These are phyloP conservation scores for Vireo griseus DNA, from an alignment of 2,797 vertebrate genomes.

Conservation along the genomic window DNA sequence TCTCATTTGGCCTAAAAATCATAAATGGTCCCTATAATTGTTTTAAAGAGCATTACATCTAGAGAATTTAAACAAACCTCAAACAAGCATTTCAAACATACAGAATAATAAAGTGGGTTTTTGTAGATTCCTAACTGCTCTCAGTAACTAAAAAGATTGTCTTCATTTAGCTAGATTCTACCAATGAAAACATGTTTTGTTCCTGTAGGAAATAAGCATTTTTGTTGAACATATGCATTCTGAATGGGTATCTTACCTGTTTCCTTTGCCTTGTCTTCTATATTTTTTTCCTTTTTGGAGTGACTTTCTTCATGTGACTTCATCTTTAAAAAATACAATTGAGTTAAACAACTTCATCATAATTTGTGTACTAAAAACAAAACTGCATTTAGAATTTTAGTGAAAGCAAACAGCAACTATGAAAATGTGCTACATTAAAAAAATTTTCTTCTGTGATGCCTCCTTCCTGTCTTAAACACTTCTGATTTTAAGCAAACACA, in stretches of 20 bases:
- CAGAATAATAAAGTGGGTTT: fast-evolving
- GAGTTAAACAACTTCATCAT: neutral
- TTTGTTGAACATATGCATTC: neutral
- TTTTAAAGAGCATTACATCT: neutral
- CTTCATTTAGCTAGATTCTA: neutral
- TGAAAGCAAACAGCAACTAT: neutral
- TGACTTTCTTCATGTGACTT: slow-evolving; percentile 78
- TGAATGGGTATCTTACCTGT: slow-evolving; percentile 72
- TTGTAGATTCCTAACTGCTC: neutral
- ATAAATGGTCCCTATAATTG: neutral
- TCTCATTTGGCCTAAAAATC: neutral
- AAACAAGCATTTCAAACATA: neutral
- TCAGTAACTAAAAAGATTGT: neutral
- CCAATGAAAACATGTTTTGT: neutral
- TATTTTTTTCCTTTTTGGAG: slow-evolving; percentile 73
- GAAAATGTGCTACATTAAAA: neutral
- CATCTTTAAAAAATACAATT: slow-evolving; percentile 72
- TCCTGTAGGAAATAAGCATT: neutral
- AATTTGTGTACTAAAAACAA: neutral
- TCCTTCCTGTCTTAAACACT: neutral
- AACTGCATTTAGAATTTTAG: neutral
- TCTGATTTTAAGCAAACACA: neutral
- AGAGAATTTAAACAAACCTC: neutral
- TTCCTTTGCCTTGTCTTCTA: slow-evolving; percentile 81
- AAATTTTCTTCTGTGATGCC: neutral